These are phyloP conservation scores for Ceryle rudis DNA, from an alignment of 2,797 vertebrate species.

Conservation along the genomic window DNA sequence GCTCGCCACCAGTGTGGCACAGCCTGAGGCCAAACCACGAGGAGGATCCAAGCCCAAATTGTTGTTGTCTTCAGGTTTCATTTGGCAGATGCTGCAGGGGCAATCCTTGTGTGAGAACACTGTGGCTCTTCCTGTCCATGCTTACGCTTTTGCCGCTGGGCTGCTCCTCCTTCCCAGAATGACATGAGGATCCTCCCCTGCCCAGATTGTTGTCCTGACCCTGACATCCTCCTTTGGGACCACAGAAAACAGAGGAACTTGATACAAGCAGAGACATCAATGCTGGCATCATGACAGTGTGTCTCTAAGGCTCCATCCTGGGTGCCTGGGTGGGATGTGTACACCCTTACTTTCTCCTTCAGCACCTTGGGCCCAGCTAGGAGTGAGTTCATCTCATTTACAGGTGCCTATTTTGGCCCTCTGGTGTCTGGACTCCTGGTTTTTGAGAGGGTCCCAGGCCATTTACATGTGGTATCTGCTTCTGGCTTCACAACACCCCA, in stretches of 20 bases:
- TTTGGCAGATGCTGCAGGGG: background rate
- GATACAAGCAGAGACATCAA: background rate
- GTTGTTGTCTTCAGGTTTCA: background rate
- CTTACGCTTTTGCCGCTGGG: background rate
- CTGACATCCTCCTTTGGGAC: background rate
- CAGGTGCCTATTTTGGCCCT: background rate
- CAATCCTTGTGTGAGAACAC: fast-evolving
- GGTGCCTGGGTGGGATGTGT: background rate
- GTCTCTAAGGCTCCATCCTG: background rate
- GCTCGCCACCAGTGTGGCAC: background rate
- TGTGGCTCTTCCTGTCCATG: background rate
- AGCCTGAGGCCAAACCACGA: background rate
- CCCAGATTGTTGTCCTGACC: background rate
- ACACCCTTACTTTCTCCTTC: background rate
- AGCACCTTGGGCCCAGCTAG: background rate
- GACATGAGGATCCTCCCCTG: background rate
- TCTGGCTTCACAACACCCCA: background rate
- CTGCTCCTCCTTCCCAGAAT: background rate
- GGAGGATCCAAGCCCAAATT: background rate
- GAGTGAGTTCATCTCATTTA: background rate
- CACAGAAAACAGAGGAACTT: background rate
- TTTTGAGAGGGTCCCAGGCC: background rate
- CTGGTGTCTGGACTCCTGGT: background rate
- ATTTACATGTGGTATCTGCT: background rate
- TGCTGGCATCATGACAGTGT: background rate